Base-by-base conservation (phyloP, 2,797 vertebrate genomes). In the Austrolebias charrua region DNA sequence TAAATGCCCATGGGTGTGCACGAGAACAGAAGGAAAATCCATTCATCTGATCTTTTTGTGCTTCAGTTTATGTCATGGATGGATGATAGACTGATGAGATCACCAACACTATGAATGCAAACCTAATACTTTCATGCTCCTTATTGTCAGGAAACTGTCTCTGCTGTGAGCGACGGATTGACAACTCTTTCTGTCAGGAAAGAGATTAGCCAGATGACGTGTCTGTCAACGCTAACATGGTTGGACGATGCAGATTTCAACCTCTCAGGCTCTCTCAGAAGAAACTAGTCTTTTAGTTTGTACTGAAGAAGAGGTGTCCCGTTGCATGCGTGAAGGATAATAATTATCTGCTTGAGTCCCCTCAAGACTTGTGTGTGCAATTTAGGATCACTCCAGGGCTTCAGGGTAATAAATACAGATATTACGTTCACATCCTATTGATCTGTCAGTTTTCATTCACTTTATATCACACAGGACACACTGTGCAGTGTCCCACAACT, bases 281-380 rank as follows among this genome's bases (percentile, higher is more conserved):
- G 62, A 72, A 76, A 60, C 65, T 60, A 55, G 71, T 85, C 71
- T 69, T 62, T 65, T 33, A 57, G 63, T 66, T 64, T 78, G 35
- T n/a, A 64, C 70, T 66, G 47, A 66, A 71, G 73, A 65, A 40
- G 63, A 71, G 48, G 73, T 87, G 88, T 82, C 76, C 81, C 65
- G 48, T 28, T 1, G 77, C 55, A 56, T 60, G 71, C 50, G 35
- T 83, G 81, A 84, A 86, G 84, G 80, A 75, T 85, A 72, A 87
- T 88, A 87, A 90, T 90, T 87, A 87, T 86, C 87, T 81, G 84
- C 85, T 85, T 67, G 63, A 80, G 73, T 85, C 83, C 85, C 78
- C 79, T 80, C 74, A 58, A 76, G 80, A 79, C 76, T 81, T 55
- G 64, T 58, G 80, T 69, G 79, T 69, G 79, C 79, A 81, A 81